Base-by-base conservation (phyloP, 2,797 vertebrate genomes). In the Urosaurus nigricauda region DNA sequence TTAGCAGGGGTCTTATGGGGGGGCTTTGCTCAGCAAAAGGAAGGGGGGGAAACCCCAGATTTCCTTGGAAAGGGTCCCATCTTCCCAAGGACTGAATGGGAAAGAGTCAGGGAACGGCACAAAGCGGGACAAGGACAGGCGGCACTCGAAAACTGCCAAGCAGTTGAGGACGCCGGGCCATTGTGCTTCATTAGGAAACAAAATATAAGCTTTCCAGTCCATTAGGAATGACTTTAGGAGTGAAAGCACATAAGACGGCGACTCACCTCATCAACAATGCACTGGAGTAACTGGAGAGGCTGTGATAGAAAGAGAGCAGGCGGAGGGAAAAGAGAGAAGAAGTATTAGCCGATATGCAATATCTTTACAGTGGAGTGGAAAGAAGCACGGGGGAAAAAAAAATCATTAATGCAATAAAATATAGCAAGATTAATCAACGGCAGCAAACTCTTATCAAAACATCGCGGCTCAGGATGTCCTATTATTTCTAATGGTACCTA, bases 201-300 rank as follows among this genome's bases (percentile, higher is more conserved):
- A 99, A 99, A 99, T 99, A 99, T 98, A 98, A 99, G 98, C 98
- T 99, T 99, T 99, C 98, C 98, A 99, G 97, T 98, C 98, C 98
- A 99, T 99, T 99, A 99, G 98, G 98, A 97, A 98, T 99, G 98
- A 99, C 98, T 99, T 99, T 99, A 99, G 98, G 98, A 99, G 98
- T 98, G 98, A 99, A 99, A 99, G 98, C 98, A 98, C 98, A 99
- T 99, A 99, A 99, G 98, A 98, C 98, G 97, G 96, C 97, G 98
- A 99, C 99, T 99, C 98, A 99, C 99, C 99, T 99, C 99, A 99
- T 99, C 99, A 99, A 99, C 98, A 98, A 99, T 99, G 98, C 98
- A 99, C 98, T 98, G 98, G 98, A 98, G 98, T 99, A 99, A 98
- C 98, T 98, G 98, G 97, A 98, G 97, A 98, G 98, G 98, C 98